Percentiles rank a stretch among this genome's conserved stretches.
Conservation (phyloP, 2,113 vertebrate genomes). For the Thomomys bottae region DNA sequence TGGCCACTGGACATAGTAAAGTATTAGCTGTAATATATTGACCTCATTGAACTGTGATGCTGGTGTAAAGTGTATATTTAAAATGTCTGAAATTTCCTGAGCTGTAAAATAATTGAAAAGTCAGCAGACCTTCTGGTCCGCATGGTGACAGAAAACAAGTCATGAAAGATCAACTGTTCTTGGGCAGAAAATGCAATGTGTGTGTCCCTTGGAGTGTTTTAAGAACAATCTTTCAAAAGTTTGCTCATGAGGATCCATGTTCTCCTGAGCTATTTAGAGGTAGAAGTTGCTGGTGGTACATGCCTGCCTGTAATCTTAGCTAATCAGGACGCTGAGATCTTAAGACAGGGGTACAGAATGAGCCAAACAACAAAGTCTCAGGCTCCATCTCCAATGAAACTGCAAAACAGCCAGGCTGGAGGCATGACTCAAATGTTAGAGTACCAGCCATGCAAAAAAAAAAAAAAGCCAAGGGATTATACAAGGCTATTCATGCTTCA, state of each 20-base stretch:
- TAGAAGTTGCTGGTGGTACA: too few species aligned
- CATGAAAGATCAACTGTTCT: not conserved
- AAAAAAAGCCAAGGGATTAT: too few species aligned
- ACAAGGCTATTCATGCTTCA: too few species aligned
- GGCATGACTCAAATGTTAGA: too few species aligned
- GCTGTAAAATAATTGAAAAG: constrained; percentile 9
- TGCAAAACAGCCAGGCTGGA: too few species aligned
- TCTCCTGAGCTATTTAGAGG: constrained; percentile 10
- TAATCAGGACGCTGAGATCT: too few species aligned
- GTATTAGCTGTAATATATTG: not conserved
- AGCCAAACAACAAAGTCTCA: too few species aligned
- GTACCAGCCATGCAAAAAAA: too few species aligned
- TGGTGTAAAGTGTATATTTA: constrained; percentile 14
- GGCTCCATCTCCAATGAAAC: too few species aligned
- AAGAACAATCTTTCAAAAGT: not conserved
- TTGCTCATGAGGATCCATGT: not conserved
- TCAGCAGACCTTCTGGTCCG: not conserved
- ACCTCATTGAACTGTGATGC: not conserved
- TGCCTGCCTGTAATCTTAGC: too few species aligned
- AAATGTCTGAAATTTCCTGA: not conserved
- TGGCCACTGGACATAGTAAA: not conserved
- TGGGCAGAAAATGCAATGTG: not conserved
- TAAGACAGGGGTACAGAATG: too few species aligned
- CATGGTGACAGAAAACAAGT: not conserved
- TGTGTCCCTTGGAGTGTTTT: too few species aligned